phyloP scores from a whole-genome alignment of 1,140 invertebrate genomes.

The Centruroides sculpturatus region DNA sequence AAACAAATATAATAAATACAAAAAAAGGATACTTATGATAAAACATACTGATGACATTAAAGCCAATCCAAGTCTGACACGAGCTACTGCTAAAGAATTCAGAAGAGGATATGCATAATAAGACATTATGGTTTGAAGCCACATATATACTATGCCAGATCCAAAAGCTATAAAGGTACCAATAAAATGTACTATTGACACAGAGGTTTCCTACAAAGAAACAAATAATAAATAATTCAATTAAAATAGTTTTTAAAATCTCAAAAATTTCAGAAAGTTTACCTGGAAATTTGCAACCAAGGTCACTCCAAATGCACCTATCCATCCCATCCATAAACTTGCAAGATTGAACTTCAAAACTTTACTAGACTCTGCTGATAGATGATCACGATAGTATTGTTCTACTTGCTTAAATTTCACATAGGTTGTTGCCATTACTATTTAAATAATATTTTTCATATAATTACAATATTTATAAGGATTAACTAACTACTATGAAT shows the following conservation, averaged over 20 bases:
- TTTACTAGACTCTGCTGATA: conserved; percentile 15
- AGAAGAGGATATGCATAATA: conserved; percentile 42
- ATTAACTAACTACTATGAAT: too few species aligned
- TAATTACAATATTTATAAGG: too few species aligned
- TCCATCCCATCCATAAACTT: conserved; percentile 38
- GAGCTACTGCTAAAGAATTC: conserved; percentile 35
- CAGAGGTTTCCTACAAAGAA: conserved; percentile 42
- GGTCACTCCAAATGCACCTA: conserved; percentile 45
- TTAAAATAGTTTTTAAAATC: neutral
- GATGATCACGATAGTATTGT: conserved; percentile 25
- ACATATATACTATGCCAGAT: conserved; percentile 47
- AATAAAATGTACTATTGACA: conserved; percentile 48
- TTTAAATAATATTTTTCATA: conserved; percentile 15
- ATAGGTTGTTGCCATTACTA: conserved; percentile 31
- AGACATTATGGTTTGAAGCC: conserved; percentile 48
- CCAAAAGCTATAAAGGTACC: conserved; percentile 54
- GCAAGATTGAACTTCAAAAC: conserved; percentile 36
- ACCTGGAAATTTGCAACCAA: conserved; percentile 59
- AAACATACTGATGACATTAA: conserved; percentile 42
- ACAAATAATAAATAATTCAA: neutral
- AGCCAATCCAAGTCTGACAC: conserved; percentile 40
- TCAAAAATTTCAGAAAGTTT: neutral
- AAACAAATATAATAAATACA: conserved; percentile 1
- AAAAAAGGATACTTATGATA: conserved; percentile 30
- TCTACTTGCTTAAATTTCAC: conserved; percentile 34